These are phyloP conservation scores for Drosophila aldrichi DNA, from an alignment of 2,888 invertebrate genomes.

Conservation along the genomic window DNA sequence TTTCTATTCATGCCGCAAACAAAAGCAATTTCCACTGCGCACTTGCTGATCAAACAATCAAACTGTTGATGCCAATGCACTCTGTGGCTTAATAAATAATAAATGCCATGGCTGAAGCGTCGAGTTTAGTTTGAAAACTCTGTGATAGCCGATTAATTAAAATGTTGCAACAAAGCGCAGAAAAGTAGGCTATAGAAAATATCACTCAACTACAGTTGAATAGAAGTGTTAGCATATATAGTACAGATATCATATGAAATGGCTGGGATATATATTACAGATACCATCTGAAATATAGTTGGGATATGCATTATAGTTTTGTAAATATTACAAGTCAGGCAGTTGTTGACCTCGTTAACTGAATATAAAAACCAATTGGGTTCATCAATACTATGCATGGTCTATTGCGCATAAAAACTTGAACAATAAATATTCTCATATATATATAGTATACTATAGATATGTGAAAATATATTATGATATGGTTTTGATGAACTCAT, in stretches of 20 bases:
- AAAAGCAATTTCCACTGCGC: conserved; percentile 3
- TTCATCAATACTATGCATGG: conserved; percentile 33
- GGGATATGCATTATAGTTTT: neutral
- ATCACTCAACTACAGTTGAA: neutral
- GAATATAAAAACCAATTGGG: conserved; percentile 57
- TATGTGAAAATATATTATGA: neutral
- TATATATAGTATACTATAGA: neutral
- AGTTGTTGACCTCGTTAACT: conserved; percentile 37
- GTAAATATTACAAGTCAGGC: neutral
- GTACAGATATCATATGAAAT: neutral
- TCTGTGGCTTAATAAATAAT: conserved; percentile 21
- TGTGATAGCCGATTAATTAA: conserved; percentile 42
- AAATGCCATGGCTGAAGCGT: neutral
- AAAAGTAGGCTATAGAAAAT: conserved; percentile 27
- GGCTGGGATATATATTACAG: too few species aligned
- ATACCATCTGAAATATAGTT: neutral
- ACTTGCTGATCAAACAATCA: conserved; percentile 1
- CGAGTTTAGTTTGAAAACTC: neutral
- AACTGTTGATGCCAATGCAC: conserved; percentile 3
- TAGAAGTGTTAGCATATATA: neutral
- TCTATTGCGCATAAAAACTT: conserved; percentile 13
- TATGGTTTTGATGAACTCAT: neutral
- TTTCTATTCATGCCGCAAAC: conserved; percentile 1
- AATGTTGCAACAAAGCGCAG: conserved; percentile 12
- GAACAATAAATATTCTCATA: neutral